Evolutionary conservation across 2,113 vertebrate genomes (phyloP).

Genomic region (Ciconia boyciana): DNA sequence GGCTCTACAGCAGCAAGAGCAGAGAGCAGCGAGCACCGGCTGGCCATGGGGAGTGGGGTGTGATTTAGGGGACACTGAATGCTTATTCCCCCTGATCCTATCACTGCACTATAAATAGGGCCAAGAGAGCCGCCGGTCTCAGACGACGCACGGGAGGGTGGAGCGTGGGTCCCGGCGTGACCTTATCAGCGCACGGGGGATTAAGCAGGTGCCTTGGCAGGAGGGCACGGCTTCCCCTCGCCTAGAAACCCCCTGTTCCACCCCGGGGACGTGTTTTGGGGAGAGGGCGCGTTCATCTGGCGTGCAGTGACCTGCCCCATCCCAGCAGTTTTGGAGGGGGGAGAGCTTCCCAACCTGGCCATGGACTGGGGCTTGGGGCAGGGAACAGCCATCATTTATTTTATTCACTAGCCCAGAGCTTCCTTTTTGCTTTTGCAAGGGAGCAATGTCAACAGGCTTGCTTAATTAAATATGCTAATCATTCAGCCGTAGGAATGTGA

Average conservation of each 20-base stretch:
- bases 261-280: not conserved
- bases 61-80: not conserved
- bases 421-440: not conserved
- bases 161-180: not conserved
- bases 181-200: not conserved
- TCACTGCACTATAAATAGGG: constrained; percentile 29
- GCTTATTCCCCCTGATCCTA: constrained; percentile 48
- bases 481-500: not conserved
- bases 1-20: accelerated
- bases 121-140: not conserved
- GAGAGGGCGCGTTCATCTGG: not conserved
- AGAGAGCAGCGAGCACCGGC: not conserved
- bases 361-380: accelerated
- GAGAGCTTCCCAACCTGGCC: not conserved
- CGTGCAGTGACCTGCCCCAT: accelerated
- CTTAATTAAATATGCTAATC: not conserved
- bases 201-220: not conserved
- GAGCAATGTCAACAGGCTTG: not conserved
- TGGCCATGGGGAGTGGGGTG: not conserved
- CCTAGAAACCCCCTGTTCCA: not conserved
- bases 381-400: too few relatives aligned
- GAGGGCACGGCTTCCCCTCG: accelerated
- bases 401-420: not conserved
- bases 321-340: not conserved
- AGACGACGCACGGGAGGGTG: not conserved